Base-by-base conservation (phyloP, 37 sponge, comb jelly and placozoan species). In the Lycopodina hypogea region DNA sequence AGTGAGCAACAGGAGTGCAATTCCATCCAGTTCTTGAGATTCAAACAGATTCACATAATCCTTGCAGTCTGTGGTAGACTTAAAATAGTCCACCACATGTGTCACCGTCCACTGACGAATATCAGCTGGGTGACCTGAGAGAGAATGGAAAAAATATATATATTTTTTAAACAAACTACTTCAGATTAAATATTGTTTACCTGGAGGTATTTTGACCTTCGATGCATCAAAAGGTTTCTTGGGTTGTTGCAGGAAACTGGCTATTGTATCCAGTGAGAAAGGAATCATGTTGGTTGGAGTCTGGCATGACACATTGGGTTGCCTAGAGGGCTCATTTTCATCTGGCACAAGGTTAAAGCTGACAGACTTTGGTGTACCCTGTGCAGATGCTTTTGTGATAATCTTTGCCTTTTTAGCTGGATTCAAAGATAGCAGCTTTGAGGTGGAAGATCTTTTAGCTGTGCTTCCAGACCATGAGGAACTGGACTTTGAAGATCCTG, bases 21-120 rank as follows among this genome's bases (percentile, higher is more conserved):
- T 55, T 0, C 89, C 89, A 40, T 88, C 89, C 48, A 88, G 56
- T 40, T 88, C 89, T 58, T 88, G 84, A 53, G 78, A 68, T 37
- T 52, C 39, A 45, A 88, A 83, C 45, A 88, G 28, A 8, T 66
- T 55, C 21, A 48, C 59, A 30, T 53, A 71, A 26, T 75, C 76
- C 23, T 40, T n/a, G 71, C 88, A 88, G 64, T 88, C 88, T 11
- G 62, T 26, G 45, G 77, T 88, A 30, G 72, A 60, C 30, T 82
- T 42, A 61, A 88, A 88, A 72, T 77, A 88, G 22, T 77, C n/a
- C 22, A 69, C 59, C 69, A 88, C 88, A 3, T 88, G 51, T 14
- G 35, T 41, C 32, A 88, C 69, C 18, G 66, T 67, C 88, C 88
- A 88, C 15, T 42, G 42, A n/a, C 66, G 70, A 33, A 79, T 41